Conservation (phyloP, 2,113 vertebrate species). For the Corythoichthys intestinalis region DNA sequence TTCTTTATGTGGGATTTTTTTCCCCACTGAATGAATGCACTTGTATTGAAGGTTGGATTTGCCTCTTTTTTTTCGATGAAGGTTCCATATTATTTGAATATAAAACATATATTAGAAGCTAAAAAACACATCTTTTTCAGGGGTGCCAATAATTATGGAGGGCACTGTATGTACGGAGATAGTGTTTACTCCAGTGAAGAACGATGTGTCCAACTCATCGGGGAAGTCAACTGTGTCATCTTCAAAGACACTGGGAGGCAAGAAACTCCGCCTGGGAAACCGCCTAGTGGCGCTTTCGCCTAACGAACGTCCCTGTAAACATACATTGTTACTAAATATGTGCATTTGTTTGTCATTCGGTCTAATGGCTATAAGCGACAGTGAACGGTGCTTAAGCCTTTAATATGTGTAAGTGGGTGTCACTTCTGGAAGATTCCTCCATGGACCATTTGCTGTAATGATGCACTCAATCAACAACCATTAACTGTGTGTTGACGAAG, state of each 20-base stretch:
- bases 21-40: too few relatives aligned
- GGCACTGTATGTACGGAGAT: not conserved
- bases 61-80: too few relatives aligned
- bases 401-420: not conserved
- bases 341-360: not conserved
- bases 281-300: slow-evolving; percentile 75
- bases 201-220: slow-evolving; percentile 94
- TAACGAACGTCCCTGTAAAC: slow-evolving; percentile 81
- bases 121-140: too few relatives aligned
- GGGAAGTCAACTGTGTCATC: slow-evolving; percentile 89
- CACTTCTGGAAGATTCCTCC: slow-evolving; percentile 24
- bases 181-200: slow-evolving; percentile 90
- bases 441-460: slow-evolving; percentile 22
- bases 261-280: slow-evolving; percentile 85
- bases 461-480: slow-evolving; percentile 7
- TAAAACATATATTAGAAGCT: too few relatives aligned
- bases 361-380: not conserved
- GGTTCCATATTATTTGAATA: too few relatives aligned
- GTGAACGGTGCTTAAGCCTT: not conserved
- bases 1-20: too few relatives aligned
- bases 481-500: not conserved
- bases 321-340: slow-evolving; percentile 1
- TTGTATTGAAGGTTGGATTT: too few relatives aligned
- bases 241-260: slow-evolving; percentile 87
- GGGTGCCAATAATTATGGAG: too few relatives aligned